These are phyloP conservation scores for Sebastes elongatus DNA, from an alignment of 2,797 vertebrate species.

Conservation along the genomic window DNA sequence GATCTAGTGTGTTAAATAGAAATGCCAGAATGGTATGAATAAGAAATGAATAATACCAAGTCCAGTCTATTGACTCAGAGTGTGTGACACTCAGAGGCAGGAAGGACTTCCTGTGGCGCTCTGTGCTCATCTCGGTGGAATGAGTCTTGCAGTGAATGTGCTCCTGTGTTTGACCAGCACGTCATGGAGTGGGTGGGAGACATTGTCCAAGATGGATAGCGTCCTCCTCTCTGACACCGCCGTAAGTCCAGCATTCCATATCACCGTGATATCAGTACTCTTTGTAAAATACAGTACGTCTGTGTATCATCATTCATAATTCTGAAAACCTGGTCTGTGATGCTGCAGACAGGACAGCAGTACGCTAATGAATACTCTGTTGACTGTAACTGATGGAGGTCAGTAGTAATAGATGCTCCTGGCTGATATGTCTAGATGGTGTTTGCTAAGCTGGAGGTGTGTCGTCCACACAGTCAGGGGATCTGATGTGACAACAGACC, in stretches of 20 bases:
- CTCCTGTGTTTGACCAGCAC: too few species aligned
- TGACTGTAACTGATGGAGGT: neutral
- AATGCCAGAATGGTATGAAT: too few species aligned
- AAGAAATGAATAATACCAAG: rapidly evolving
- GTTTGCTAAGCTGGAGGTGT: conserved; percentile 3
- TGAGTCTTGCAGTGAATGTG: too few species aligned
- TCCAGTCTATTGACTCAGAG: too few species aligned
- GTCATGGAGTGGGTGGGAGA: too few species aligned
- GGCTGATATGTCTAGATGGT: neutral
- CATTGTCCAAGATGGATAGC: too few species aligned
- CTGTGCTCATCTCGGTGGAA: too few species aligned
- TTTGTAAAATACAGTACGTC: neutral
- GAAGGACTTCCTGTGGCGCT: too few species aligned
- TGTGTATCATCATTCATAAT: neutral
- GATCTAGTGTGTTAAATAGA: too few species aligned
- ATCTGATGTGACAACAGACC: conserved; percentile 12
- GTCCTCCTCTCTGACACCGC: too few species aligned
- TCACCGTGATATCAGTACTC: neutral
- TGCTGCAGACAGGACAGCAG: neutral
- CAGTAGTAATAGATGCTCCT: neutral
- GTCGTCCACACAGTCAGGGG: neutral
- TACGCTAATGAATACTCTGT: neutral
- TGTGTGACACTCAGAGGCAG: too few species aligned
- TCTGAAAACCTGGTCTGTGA: neutral
- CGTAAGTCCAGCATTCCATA: neutral